Evolutionary conservation across 2,888 invertebrate genomes (phyloP), one percentile per base, ranked within the genome.

Genomic region (Drosophila cyrtoloma): DNA sequence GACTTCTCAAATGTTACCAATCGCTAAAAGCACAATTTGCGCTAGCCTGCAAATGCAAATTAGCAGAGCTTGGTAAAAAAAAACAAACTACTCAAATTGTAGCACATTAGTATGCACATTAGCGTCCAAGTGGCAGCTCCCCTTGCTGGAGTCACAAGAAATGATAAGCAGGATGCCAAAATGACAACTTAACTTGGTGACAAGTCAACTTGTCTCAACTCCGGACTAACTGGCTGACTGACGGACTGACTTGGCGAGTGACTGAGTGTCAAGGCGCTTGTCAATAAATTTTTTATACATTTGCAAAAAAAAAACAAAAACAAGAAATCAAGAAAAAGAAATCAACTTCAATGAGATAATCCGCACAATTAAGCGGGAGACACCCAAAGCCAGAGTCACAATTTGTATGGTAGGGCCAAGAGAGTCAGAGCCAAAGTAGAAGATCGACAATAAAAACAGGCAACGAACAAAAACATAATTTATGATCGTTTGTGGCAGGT

Each of bases 401-500:
- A 66, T 62, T 72, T 72, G 68, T 68, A 72, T 80, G 22, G 77
- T 44, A 68, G 56, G 57, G 59, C 39, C 33, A 52, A 67, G 50
- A 65, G 57, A 65, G 78, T 68, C 71, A 59, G 65, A 59, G 65
- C 56, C 58, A 56, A 66, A 33, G 65, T 63, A 82, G 63, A 58
- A 74, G 79, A 64, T 52, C 37, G 75, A 69, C 81, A 68, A 69
- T 26, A 75, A 75, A 72, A 83, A 73, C 71, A 73, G 69, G 50
- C 65, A 77, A 35, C 60, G 71, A 71, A 88, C 82, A 88, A 86
- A 79, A 82, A 88, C 79, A 88, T 84, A 90, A 88, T 88, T 88
- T 88, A 88, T 88, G 86, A 81, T 75, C 82, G 61, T 75, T 65
- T 57, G 65, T 56, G 70, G 74, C 88, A 87, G 91, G 85, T 87